Evolutionary conservation across 2,888 invertebrate species (phyloP).

Genomic region (Synanthedon formicaeformis): DNA sequence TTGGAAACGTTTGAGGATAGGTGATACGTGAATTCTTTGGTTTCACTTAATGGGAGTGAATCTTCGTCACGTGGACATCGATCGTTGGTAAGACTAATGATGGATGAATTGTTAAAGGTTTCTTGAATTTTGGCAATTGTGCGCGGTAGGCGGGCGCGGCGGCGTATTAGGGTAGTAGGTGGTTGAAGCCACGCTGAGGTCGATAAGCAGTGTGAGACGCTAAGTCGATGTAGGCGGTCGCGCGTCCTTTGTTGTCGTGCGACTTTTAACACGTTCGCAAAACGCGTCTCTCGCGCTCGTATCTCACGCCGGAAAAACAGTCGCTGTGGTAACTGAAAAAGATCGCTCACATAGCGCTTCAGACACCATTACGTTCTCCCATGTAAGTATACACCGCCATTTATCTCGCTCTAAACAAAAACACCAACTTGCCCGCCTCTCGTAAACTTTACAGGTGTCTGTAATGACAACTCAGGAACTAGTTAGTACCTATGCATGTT

Average conservation of each 20-base stretch:
- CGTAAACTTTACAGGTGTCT: slow-evolving; percentile 1
- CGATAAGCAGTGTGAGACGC: slow-evolving; percentile 54
- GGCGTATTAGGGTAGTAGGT: slow-evolving; percentile 32
- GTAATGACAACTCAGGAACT: neutral
- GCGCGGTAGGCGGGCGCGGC: slow-evolving; percentile 44
- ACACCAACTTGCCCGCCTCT: slow-evolving; percentile 4
- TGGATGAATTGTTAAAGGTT: slow-evolving; percentile 56
- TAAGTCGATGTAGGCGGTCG: slow-evolving; percentile 29
- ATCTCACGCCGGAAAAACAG: slow-evolving; percentile 6
- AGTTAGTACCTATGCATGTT: too few relatives aligned
- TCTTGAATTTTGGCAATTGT: slow-evolving; percentile 50
- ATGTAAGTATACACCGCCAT: neutral
- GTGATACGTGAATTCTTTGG: too few relatives aligned
- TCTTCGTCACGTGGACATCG: slow-evolving; percentile 1
- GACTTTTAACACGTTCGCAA: slow-evolving; percentile 14
- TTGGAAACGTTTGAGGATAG: too few relatives aligned
- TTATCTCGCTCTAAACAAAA: neutral
- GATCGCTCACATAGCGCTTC: neutral
- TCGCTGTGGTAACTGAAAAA: neutral
- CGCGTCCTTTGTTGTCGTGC: slow-evolving; percentile 13
- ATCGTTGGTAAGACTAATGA: slow-evolving; percentile 30
- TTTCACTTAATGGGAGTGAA: neutral
- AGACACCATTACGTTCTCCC: neutral
- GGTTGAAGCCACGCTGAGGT: slow-evolving; percentile 36
- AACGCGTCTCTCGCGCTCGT: slow-evolving; percentile 12